Base-by-base conservation (phyloP, 2,888 invertebrate genomes). In the Meiosimyza decipiens region DNA sequence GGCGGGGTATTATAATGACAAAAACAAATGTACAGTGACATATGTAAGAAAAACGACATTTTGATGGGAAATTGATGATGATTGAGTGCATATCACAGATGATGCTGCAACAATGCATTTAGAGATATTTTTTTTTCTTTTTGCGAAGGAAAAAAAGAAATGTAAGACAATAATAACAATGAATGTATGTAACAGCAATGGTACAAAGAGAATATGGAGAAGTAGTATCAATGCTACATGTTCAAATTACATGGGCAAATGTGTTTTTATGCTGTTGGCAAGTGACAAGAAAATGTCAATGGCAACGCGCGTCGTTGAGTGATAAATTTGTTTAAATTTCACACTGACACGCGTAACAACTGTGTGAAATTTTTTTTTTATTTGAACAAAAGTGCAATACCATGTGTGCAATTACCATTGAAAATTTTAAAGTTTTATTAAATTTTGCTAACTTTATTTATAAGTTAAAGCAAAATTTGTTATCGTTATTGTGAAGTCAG, bases 51-150 rank as follows among this genome's bases (percentile, higher is more conserved):
- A 76, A 79, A 83, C 81, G 84, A 84, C 82, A 82, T 82, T 83
- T 84, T 85, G 84, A 84, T 84, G 84, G 77, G 82, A 82, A 83
- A 84, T 85, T 84, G 84, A 84, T 85, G 84, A 85, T 85, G 85
- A 85, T 85, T 85, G 84, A 85, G 80, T 80, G 80, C 40, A 70
- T 70, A 70, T 40, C 70, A 33, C 63, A 62, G 52, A 70, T 63
- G 62, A 70, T 62, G 40, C 40, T 40, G 28, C 57, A 57, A 57
- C 28, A 57, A 22, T 57, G 57, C 57, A 57, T 11, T 57, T 57
- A 28, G 28, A 28, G 22, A 28, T 57, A 28, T n/a, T 55, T 15
- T 57, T 28, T 13, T n/a, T 6, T 16, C 22, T 28, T 22, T 57
- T 13, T 57, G 12, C 4, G 4, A 28, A 57, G 12, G 6, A 12